These are phyloP conservation scores for Micropterix aruncella DNA, from an alignment of 2,888 invertebrate genomes.

Conservation along the genomic window DNA sequence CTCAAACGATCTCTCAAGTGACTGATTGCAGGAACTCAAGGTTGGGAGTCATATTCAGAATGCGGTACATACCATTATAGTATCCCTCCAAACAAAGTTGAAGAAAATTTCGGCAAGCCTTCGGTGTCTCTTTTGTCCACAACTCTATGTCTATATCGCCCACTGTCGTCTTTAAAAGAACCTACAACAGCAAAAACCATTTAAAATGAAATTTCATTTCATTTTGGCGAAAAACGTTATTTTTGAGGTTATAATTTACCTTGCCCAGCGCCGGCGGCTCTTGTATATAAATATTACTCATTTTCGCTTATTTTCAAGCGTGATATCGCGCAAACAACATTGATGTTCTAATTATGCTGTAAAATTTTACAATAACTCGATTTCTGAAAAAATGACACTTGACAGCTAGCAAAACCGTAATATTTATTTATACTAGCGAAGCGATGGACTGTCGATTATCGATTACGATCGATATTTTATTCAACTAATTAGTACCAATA, in stretches of 20 bases:
- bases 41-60: too few species aligned
- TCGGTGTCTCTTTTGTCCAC: slow-evolving; percentile 94
- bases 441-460: too few species aligned
- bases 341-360: too few species aligned
- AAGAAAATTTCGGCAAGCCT: slow-evolving; percentile 86
- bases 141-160: slow-evolving; percentile 97
- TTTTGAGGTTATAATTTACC: slow-evolving; percentile 35
- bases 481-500: too few species aligned
- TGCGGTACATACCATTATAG: slow-evolving; percentile 66
- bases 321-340: too few species aligned
- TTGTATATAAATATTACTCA: slow-evolving; percentile 97
- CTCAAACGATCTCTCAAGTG: too few species aligned
- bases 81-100: slow-evolving; percentile 95
- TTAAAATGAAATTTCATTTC: slow-evolving; percentile 3
- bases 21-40: too few species aligned
- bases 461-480: too few species aligned
- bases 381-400: too few species aligned
- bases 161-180: slow-evolving; percentile 78
- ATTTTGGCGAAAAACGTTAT: slow-evolving; percentile 3
- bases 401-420: too few species aligned
- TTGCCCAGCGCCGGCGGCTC: slow-evolving; percentile 94
- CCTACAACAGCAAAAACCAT: slow-evolving; percentile 39
- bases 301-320: slow-evolving; percentile 22
- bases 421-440: too few species aligned
- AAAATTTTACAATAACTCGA: too few species aligned